A percentile compares a stretch with the other conserved stretches of the same genome.
phyloP scores from a whole-genome alignment of 2,113 vertebrate species.

The Dipodomys stephensi region DNA sequence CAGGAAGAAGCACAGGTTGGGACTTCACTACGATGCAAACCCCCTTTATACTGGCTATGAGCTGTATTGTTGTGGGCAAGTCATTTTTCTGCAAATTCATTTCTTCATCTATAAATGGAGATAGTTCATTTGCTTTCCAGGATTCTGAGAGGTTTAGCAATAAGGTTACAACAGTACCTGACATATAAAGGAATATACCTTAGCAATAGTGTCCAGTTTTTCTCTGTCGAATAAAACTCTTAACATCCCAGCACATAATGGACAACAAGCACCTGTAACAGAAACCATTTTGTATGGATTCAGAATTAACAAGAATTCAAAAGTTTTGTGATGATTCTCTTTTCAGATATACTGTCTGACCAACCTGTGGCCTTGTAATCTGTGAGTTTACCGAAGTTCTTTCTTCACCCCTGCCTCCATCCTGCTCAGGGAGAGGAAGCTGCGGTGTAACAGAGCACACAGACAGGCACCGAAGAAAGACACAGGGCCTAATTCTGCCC shows the following conservation, averaged over 20 bases:
- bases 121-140: background rate
- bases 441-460: background rate
- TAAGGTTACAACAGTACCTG: background rate
- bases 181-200: conserved; percentile 86
- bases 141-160: conserved; percentile 23
- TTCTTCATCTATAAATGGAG: conserved; percentile 15
- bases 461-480: background rate
- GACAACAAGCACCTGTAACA: conserved; percentile 95
- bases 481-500: too few species aligned
- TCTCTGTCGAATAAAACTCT: conserved; percentile 96
- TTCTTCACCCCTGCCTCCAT: background rate
- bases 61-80: background rate
- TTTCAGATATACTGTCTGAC: background rate
- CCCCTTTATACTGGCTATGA: background rate
- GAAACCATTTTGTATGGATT: conserved; percentile 33
- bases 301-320: conserved; percentile 24
- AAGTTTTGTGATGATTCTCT: background rate
- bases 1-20: background rate
- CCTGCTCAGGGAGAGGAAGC: background rate
- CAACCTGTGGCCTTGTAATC: background rate
- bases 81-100: background rate
- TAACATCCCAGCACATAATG: conserved; percentile 96
- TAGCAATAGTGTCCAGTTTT: conserved; percentile 95
- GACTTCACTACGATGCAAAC: background rate
- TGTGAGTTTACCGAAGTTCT: background rate